phyloP scores from a whole-genome alignment of 2,797 vertebrate genomes.

The Gymnothorax javanicus region DNA sequence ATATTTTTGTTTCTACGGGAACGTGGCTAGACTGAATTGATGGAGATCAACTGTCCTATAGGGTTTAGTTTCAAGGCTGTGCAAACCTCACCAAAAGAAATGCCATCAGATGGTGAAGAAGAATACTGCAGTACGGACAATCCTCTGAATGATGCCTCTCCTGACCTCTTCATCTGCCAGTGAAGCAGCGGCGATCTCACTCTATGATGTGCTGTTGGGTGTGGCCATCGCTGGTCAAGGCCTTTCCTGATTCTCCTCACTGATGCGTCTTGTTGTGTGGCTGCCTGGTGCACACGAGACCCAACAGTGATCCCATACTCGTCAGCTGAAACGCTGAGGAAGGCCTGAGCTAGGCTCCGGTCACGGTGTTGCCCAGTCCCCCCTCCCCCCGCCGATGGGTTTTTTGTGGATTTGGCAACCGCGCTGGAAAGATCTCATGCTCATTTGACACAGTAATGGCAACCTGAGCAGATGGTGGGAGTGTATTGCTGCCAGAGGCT shows the following conservation, averaged over 20 bases:
- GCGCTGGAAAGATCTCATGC: neutral
- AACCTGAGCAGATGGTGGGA: constrained; percentile 7
- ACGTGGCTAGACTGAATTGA: neutral
- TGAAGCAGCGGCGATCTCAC: neutral
- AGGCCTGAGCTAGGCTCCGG: too few species aligned
- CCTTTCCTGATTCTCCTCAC: too few species aligned
- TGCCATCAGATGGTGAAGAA: neutral
- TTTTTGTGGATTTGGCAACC: neutral
- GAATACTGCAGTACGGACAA: neutral
- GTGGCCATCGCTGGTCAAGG: too few species aligned
- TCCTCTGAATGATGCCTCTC: neutral
- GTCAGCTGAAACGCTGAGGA: too few species aligned
- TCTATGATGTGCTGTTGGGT: too few species aligned
- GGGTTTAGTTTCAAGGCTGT: too few species aligned
- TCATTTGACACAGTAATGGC: neutral
- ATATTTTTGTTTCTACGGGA: neutral
- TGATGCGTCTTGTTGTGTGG: too few species aligned
- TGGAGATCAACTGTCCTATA: too few species aligned
- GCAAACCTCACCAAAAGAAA: neutral
- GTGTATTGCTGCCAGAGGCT: neutral
- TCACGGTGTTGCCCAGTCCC: neutral
- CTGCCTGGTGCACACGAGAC: too few species aligned
- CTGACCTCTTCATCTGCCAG: neutral
- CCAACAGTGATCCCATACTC: too few species aligned
- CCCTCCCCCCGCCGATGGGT: neutral